These are phyloP conservation scores for Dryobota labecula DNA, from an alignment of 2,888 invertebrate genomes.

Conservation along the genomic window DNA sequence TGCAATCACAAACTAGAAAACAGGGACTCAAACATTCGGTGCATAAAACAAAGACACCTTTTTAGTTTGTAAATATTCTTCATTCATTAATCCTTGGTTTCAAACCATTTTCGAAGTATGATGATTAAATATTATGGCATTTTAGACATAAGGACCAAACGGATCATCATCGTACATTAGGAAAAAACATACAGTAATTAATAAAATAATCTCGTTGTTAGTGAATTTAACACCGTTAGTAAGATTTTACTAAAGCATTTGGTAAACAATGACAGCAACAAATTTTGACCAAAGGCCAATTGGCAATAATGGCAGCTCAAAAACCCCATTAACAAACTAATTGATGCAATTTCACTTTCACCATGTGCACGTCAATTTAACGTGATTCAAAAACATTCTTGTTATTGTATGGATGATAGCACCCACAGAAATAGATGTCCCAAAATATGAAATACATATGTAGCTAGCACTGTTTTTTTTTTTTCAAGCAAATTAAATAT, in stretches of 20 bases:
- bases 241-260: constrained; percentile 26
- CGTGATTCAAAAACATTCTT: constrained; percentile 33
- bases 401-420: constrained; percentile 31
- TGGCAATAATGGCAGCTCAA: constrained; percentile 30
- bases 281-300: constrained; percentile 33
- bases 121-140: background rate
- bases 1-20: background rate
- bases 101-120: background rate
- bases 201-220: background rate
- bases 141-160: background rate
- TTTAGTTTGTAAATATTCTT: background rate
- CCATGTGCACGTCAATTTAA: constrained; percentile 9
- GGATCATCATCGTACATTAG: background rate
- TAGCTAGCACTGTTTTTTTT: background rate
- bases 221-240: constrained; percentile 12
- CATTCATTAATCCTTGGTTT: background rate
- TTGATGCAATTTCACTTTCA: constrained; percentile 33
- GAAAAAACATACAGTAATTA: background rate
- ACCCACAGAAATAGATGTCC: constrained; percentile 56
- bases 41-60: background rate
- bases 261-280: constrained; percentile 31
- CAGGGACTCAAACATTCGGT: background rate
- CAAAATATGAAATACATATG: constrained; percentile 43
- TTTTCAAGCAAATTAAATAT: background rate
- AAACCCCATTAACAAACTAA: constrained; percentile 24